Percentiles rank a stretch among this genome's conserved stretches.
phyloP scores from a whole-genome alignment of 2,888 invertebrate species.

The Lissonota sp. region DNA sequence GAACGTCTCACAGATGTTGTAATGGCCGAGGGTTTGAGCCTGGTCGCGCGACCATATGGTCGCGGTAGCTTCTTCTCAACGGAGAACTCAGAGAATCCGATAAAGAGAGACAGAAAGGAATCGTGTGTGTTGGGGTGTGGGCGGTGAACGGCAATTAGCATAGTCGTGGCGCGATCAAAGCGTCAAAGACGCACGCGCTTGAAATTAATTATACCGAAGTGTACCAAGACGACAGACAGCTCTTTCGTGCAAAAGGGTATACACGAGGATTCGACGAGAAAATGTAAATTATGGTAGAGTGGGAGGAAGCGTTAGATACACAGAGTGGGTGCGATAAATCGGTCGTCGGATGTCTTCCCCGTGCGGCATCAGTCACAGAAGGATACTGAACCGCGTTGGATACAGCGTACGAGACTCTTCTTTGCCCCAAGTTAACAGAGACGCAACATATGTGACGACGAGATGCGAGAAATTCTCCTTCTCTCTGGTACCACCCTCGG shows the following conservation, averaged over 20 bases:
- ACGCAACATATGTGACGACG: background rate
- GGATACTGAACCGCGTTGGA: conserved; percentile 39
- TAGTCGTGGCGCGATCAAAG: conserved; percentile 73
- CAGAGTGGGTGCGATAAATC: conserved; percentile 59
- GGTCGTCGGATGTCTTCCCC: conserved; percentile 49
- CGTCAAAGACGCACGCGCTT: conserved; percentile 66
- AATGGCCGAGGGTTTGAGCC: conserved; percentile 52
- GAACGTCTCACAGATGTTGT: conserved; percentile 38
- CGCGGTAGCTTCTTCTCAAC: conserved; percentile 1
- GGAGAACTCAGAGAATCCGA: conserved; percentile 33
- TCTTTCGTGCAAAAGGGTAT: conserved; percentile 52
- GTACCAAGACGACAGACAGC: conserved; percentile 58
- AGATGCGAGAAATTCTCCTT: too few species aligned
- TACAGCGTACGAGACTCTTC: conserved; percentile 11
- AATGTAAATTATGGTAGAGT: conserved; percentile 39
- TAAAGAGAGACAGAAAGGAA: conserved; percentile 32
- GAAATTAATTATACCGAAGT: conserved; percentile 66
- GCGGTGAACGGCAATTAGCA: conserved; percentile 73
- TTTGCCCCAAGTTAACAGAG: background rate
- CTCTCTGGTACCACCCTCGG: too few species aligned
- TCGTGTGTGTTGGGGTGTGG: conserved; percentile 65
- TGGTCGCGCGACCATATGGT: conserved; percentile 1
- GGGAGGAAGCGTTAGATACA: conserved; percentile 34
- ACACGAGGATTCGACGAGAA: conserved; percentile 42
- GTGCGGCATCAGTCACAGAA: conserved; percentile 54